Base-by-base conservation (phyloP, 2,797 vertebrate species). In the Poecile montanus region DNA sequence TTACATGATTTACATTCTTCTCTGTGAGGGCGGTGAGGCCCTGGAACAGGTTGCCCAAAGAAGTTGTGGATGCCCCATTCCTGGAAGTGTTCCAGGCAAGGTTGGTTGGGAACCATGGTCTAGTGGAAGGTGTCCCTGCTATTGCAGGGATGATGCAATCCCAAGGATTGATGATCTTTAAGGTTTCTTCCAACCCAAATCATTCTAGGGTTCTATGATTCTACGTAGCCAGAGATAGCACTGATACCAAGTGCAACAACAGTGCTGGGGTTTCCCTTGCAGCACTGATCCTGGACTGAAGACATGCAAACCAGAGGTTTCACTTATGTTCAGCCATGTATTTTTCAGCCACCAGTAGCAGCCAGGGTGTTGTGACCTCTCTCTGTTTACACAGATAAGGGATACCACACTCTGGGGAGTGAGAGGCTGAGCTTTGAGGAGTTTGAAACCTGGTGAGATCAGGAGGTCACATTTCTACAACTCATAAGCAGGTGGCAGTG, bases 1-100 rank as follows among this genome's bases (percentile, higher is more conserved):
- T n/a, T 0, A 0, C 54, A 22, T 12, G 9, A 60, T 48, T 51
- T 74, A n/a, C 9, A 8, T 54, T 73, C 29, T 38, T 70, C 47
- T 48, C 26, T 18, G 26, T 3, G 19, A 60, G 38, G 20, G 9
- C 25, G 25, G n/a, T 42, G 40, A 66, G 11, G 34, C 26, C 29
- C 34, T 48, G 74, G 26, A 25, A 78, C 22, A 48, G 47, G 16
- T 0, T 60, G 30, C 11, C 40, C 34, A 32, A 30, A 58, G 34
- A 61, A 50, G 22, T 5, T 36, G 7, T 54, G 60, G 47, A 54
- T 48, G 30, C 9, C 16, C 9, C 40, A 78, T 54, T 72, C 26
- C 66, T 42, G 26, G 13, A 72, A 40, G 30, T 36, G 29, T 47
- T 83, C 51, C 34, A 53, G 51, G 21, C 13, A 17, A 42, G 30